phyloP scores from a whole-genome alignment of 64 coral and sea anemone genomes.

The Dendrophyllia cribrosa region DNA sequence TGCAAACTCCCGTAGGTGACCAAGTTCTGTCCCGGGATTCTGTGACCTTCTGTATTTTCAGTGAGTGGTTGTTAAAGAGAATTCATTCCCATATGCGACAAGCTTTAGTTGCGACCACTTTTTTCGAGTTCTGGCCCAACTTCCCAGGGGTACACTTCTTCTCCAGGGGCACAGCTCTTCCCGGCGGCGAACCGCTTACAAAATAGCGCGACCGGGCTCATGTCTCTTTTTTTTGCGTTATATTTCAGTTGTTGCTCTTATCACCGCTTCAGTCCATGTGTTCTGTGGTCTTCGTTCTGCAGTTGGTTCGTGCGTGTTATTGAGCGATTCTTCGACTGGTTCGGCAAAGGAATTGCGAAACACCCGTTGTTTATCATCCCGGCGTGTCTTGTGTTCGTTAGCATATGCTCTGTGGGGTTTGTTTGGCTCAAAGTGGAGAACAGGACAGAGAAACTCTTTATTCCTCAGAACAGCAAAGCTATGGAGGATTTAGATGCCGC shows the following conservation, averaged over 20 bases:
- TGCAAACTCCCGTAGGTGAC: too few relatives aligned
- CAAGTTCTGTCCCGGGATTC: too few relatives aligned
- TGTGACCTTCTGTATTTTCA: too few relatives aligned
- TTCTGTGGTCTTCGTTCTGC: constrained; percentile 10
- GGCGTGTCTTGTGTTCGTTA: constrained; percentile 41
- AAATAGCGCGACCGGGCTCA: too few relatives aligned
- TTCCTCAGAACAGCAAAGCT: constrained; percentile 85
- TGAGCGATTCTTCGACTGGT: constrained; percentile 56
- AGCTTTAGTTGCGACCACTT: too few relatives aligned
- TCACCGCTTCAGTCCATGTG: constrained; percentile 3
- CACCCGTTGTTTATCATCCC: constrained; percentile 59
- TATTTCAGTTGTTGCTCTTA: constrained; percentile 13
- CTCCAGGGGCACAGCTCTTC: too few relatives aligned
- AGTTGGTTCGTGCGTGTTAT: background rate
- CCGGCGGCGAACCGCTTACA: too few relatives aligned
- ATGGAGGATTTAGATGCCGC: constrained; percentile 77
- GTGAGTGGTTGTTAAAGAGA: too few relatives aligned
- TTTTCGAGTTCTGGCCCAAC: too few relatives aligned
- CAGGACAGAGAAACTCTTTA: constrained; percentile 79
- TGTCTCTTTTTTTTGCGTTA: background rate
- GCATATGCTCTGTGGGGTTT: constrained; percentile 61
- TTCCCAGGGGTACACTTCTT: too few relatives aligned
- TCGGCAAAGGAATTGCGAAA: constrained; percentile 51
- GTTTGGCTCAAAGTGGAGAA: constrained; percentile 71
- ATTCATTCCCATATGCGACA: too few relatives aligned